These are phyloP conservation scores for Rhimphoctona megacephalus DNA, from an alignment of 2,888 invertebrate genomes.

Conservation along the genomic window DNA sequence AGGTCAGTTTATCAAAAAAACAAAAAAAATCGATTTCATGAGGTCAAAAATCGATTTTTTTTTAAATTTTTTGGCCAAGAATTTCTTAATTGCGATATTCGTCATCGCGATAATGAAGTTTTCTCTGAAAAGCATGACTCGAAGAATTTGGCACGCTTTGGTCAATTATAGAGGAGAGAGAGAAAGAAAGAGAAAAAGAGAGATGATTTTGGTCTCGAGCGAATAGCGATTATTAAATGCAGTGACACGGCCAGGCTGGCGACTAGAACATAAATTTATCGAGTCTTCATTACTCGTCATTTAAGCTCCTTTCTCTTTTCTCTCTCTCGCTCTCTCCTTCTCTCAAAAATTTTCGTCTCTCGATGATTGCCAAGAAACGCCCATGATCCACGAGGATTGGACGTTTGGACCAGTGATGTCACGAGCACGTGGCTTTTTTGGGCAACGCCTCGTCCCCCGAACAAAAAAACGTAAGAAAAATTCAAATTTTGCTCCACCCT, in stretches of 20 bases:
- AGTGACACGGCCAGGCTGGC: slow-evolving; percentile 67
- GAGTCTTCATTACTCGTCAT: slow-evolving; percentile 80
- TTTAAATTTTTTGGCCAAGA: background rate
- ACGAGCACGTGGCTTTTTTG: slow-evolving; percentile 79
- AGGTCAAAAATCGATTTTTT: no score
- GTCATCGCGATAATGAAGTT: slow-evolving; percentile 3
- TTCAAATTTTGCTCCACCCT: slow-evolving; percentile 65
- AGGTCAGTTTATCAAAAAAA: background rate
- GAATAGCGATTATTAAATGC: slow-evolving; percentile 77
- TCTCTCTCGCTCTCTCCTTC: slow-evolving; percentile 46
- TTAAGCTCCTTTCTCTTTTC: slow-evolving; percentile 68
- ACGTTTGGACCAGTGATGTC: slow-evolving; percentile 75
- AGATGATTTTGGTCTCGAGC: slow-evolving; percentile 50
- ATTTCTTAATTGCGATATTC: background rate
- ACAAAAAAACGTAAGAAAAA: slow-evolving; percentile 19
- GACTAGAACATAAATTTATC: slow-evolving; percentile 78
- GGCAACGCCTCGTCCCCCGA: slow-evolving; percentile 76
- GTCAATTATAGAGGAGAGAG: slow-evolving; percentile 30
- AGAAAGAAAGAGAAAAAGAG: slow-evolving; percentile 4
- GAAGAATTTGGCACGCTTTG: slow-evolving; percentile 53
- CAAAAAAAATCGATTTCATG: background rate
- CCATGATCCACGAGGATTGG: slow-evolving; percentile 79
- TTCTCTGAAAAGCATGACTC: slow-evolving; percentile 17
- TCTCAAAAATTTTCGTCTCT: slow-evolving; percentile 67
- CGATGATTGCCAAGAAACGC: slow-evolving; percentile 82